Conservation (phyloP, 2,888 invertebrate species). For the Syritta pipiens region DNA sequence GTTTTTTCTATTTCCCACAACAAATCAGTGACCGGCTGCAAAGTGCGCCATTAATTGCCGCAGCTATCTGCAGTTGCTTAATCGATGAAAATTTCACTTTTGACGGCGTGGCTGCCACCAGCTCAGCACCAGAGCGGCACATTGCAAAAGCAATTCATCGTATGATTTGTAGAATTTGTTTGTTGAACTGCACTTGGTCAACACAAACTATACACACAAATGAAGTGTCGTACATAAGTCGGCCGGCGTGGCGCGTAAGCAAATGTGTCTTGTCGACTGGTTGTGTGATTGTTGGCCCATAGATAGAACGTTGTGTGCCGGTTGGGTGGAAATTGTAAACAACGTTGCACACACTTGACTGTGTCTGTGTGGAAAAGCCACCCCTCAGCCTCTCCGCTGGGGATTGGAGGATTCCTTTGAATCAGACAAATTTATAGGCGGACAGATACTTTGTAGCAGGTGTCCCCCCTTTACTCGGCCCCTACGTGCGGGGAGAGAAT, state of each 20-base stretch:
- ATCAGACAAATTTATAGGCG: slow-evolving; percentile 16
- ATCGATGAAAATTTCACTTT: slow-evolving; percentile 61
- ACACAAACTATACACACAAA: no score
- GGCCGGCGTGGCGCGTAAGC: slow-evolving; percentile 25
- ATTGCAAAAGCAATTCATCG: slow-evolving; percentile 30
- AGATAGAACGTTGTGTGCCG: slow-evolving; percentile 11
- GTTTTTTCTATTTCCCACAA: neutral
- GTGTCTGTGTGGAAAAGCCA: neutral
- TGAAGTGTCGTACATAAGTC: no score
- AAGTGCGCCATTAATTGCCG: slow-evolving; percentile 52
- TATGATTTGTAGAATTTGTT: slow-evolving; percentile 60
- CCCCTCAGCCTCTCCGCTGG: neutral
- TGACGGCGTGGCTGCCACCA: slow-evolving; percentile 36
- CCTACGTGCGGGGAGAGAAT: slow-evolving; percentile 33
- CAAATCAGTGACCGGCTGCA: slow-evolving; percentile 1
- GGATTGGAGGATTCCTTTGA: slow-evolving; percentile 37
- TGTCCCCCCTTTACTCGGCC: no score
- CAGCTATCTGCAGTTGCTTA: slow-evolving; percentile 43
- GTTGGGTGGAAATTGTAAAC: slow-evolving; percentile 22
- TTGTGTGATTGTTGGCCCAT: slow-evolving; percentile 8
- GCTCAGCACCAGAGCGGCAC: neutral
- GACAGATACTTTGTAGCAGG: neutral
- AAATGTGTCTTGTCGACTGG: slow-evolving; percentile 10
- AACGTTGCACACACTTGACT: slow-evolving; percentile 23
- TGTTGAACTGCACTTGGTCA: slow-evolving; percentile 42